A percentile compares a stretch with the other conserved stretches of the same genome.
These are phyloP conservation scores for Lathamus discolor DNA, from an alignment of 2,113 vertebrate species.

Conservation along the genomic window DNA sequence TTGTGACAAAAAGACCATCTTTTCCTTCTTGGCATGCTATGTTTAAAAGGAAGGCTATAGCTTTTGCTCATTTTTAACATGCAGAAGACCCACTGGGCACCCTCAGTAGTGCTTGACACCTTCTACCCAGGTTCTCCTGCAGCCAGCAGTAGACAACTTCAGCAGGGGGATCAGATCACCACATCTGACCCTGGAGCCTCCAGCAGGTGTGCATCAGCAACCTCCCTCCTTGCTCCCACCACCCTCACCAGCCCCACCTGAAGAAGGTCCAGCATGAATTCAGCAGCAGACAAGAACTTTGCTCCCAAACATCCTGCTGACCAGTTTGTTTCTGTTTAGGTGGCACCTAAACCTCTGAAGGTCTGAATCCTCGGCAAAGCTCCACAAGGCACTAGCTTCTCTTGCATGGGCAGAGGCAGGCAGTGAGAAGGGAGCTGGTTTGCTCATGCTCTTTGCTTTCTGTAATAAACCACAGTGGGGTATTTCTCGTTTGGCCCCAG, in stretches of 20 bases:
- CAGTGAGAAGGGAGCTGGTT: neutral
- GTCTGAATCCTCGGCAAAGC: neutral
- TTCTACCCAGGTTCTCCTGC: neutral
- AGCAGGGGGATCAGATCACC: fast-evolving
- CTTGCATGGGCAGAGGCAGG: neutral
- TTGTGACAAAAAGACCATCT: neutral
- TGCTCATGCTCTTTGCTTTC: neutral
- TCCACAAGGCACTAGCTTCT: neutral
- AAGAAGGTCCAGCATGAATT: neutral
- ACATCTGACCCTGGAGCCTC: neutral
- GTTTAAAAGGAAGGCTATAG: neutral
- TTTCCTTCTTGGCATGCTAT: fast-evolving
- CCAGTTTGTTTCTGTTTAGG: neutral
- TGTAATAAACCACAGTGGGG: neutral
- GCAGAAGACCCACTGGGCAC: neutral
- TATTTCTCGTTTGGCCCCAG: neutral
- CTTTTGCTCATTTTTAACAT: neutral
- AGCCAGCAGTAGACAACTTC: fast-evolving
- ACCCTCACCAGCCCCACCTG: neutral
- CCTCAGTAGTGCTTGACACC: neutral
- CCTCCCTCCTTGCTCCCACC: neutral
- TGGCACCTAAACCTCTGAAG: neutral
- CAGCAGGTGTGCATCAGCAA: fast-evolving
- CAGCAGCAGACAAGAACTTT: neutral
- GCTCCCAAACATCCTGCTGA: neutral